Base-by-base conservation (phyloP, 2,113 vertebrate genomes). In the Peromyscus polionotus region DNA sequence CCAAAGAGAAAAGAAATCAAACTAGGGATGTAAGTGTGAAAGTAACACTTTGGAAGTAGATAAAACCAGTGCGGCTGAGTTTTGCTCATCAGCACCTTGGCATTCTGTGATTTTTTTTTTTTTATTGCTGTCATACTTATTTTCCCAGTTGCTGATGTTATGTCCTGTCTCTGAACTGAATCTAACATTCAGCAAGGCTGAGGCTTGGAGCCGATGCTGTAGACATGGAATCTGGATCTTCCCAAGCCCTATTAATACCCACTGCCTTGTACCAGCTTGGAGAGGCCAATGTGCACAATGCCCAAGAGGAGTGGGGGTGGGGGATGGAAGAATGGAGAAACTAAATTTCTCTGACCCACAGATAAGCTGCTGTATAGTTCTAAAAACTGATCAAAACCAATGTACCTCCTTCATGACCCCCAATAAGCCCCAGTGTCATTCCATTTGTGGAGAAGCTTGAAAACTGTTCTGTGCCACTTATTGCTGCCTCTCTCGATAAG, bases 311-410 rank as follows among this genome's bases (percentile, higher is more conserved):
- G 59, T 31, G 59, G 83, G 26, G 83, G 26, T 11, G 68, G 33
- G 14, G 19, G 85, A 89, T 39, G 80, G 89, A 67, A 89, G 95
- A 91, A 96, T 89, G 39, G 93, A 97, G 97, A 94, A 95, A 97
- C 79, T 0, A 97, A 0, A 70, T 97, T 98, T 98, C 97, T 97
- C 81, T 96, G 97, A 96, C 92, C 97, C 96, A 81, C 61, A 97
- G 98, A 98, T 96, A 97, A 98, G 98, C 96, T 97, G 97, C 97
- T 98, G 94, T 90, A 93, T 48, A 90, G 95, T 95, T 97, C 94
- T 84, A 77, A 98, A 97, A 98, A 98, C 97, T 97, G 98, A 99
- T 99, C 95, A 98, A 97, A 99, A 98, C 12, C 96, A 98, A 93
- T 95, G 98, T 97, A 97, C 97, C 92, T 1, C 94, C 73, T 61